Evolutionary conservation across 2,797 vertebrate species (phyloP).

Genomic region (Haliaeetus albicilla): DNA sequence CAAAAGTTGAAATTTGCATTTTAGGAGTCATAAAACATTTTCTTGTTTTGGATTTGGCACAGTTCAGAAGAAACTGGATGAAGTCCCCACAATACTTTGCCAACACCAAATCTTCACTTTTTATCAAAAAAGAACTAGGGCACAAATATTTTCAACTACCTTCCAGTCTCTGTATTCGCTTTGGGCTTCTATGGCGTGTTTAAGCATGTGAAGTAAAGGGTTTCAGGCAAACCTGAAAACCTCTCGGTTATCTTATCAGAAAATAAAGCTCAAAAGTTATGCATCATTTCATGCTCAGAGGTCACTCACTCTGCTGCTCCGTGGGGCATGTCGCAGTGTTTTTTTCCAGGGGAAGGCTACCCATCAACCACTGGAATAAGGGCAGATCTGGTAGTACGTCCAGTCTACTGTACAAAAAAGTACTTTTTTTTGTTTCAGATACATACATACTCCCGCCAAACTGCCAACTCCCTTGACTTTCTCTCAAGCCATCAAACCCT

Average conservation of each 20-base stretch:
- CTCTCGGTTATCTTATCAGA: background rate
- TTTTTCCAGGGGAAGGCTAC: background rate
- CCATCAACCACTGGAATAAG: background rate
- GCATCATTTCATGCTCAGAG: background rate
- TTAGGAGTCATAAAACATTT: background rate
- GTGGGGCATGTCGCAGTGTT: background rate
- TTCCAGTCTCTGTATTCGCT: background rate
- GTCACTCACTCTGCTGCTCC: background rate
- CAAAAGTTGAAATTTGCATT: background rate
- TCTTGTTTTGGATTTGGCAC: background rate
- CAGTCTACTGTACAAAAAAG: background rate
- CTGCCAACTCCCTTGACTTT: background rate
- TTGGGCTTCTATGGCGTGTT: background rate
- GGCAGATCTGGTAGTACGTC: background rate
- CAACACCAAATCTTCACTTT: background rate
- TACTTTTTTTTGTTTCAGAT: background rate
- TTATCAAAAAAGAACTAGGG: background rate
- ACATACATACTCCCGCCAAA: background rate
- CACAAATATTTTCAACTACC: background rate
- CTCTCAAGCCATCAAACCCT: background rate
- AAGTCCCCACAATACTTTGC: background rate
- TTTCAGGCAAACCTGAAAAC: background rate
- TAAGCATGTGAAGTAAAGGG: background rate
- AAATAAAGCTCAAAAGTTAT: constrained; percentile 8
- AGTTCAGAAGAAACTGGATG: background rate